Conservation (phyloP, 2,113 vertebrate species). For the Piprites chloris region DNA sequence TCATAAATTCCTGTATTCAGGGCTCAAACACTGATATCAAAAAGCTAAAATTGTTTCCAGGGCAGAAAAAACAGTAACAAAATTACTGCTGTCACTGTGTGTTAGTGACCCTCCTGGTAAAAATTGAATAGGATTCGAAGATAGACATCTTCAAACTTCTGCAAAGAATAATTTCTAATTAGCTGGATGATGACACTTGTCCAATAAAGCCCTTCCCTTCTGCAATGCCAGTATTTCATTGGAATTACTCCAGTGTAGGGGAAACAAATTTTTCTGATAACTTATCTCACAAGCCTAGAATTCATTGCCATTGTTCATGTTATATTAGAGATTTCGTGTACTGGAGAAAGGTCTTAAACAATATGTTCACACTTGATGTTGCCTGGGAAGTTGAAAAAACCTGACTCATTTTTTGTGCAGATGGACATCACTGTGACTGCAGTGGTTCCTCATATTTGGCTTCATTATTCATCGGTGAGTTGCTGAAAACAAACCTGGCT, state of each 20-base stretch:
- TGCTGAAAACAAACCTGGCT: not conserved
- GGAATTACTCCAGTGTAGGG: not conserved
- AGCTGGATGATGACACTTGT: not conserved
- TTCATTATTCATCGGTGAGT: not conserved
- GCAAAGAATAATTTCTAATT: not conserved
- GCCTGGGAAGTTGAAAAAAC: not conserved
- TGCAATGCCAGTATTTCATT: not conserved
- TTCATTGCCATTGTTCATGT: not conserved
- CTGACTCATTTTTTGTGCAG: not conserved
- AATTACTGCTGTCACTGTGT: not conserved
- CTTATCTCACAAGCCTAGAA: not conserved
- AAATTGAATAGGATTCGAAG: not conserved
- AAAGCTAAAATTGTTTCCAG: not conserved
- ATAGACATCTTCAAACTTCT: not conserved
- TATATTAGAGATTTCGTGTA: not conserved
- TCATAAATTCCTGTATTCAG: not conserved
- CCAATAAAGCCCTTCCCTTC: not conserved
- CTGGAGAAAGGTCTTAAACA: not conserved
- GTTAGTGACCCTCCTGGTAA: not conserved
- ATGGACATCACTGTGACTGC: not conserved
- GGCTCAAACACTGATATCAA: not conserved
- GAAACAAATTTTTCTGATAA: not conserved
- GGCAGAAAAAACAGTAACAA: not conserved
- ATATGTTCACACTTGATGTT: not conserved
- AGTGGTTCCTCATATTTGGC: not conserved